A percentile compares a stretch with the other conserved stretches of the same genome.
phyloP scores from a whole-genome alignment of 2,113 vertebrate genomes.

The Cyphomyrus discorhynchus region DNA sequence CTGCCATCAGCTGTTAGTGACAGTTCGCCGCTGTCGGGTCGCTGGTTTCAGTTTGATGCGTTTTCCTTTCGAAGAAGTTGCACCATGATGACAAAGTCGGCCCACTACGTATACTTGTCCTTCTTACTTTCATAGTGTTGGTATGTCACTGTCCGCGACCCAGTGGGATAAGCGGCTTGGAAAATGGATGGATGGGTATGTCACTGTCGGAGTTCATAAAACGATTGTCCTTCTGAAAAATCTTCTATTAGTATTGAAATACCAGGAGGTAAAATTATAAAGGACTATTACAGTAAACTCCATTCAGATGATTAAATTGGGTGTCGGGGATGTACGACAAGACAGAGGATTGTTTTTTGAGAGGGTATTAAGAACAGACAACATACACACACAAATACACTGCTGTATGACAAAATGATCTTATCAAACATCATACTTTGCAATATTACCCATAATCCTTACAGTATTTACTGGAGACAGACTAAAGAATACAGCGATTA shows the following conservation, averaged over 20 bases:
- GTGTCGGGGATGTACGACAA: background rate
- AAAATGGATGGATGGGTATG: too few species aligned
- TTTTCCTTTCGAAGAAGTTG: background rate
- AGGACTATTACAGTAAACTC: background rate
- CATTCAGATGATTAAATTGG: background rate
- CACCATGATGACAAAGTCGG: background rate
- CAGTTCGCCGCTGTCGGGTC: background rate
- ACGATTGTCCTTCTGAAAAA: background rate
- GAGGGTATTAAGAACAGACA: background rate
- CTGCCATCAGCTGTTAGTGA: background rate
- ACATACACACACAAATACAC: background rate
- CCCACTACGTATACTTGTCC: background rate
- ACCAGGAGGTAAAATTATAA: background rate
- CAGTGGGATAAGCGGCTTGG: too few species aligned
- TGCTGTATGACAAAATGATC: background rate
- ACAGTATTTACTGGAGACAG: background rate
- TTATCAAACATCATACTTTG: background rate
- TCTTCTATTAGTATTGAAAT: background rate
- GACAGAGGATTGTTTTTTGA: background rate
- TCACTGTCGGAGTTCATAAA: background rate
- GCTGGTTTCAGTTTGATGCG: background rate
- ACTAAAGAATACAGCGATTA: background rate
- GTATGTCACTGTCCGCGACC: background rate
- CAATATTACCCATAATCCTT: background rate
- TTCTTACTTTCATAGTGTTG: background rate